phyloP scores from a whole-genome alignment of 2,797 vertebrate species.

The Microctenopoma lineatum region DNA sequence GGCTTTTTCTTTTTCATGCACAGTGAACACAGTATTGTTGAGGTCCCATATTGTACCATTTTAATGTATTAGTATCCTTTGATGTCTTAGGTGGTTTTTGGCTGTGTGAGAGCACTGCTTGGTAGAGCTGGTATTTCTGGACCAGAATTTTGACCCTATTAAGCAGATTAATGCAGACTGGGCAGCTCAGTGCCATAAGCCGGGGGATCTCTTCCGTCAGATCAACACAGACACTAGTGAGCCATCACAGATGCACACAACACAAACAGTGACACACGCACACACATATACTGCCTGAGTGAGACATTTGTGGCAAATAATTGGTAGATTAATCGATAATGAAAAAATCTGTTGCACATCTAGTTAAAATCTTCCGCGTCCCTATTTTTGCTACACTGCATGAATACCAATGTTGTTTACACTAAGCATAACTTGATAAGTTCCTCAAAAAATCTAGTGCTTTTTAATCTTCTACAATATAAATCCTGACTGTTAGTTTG shows the following conservation, averaged over 20 bases:
- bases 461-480: too few relatives aligned
- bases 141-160: slow-evolving; percentile 71
- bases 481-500: background rate
- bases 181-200: slow-evolving; percentile 79
- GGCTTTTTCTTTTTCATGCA: background rate
- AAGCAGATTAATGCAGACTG: slow-evolving; percentile 80
- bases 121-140: slow-evolving; percentile 71
- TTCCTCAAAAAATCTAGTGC: too few relatives aligned
- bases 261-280: background rate
- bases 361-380: background rate
- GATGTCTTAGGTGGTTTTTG: slow-evolving; percentile 16
- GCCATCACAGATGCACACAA: slow-evolving; percentile 46
- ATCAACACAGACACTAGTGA: slow-evolving; percentile 74
- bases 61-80: slow-evolving; percentile 6
- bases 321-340: background rate
- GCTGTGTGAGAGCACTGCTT: slow-evolving; percentile 38
- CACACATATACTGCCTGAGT: background rate
- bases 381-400: background rate
- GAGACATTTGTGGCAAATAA: background rate
- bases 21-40: slow-evolving; percentile 9
- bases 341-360: background rate
- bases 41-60: slow-evolving; percentile 8
- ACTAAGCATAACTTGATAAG: too few relatives aligned
- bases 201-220: slow-evolving; percentile 71
- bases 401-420: background rate